Evolutionary conservation across 2,113 vertebrate genomes (phyloP), one percentile per base, ranked within the genome.

Genomic region (Conger conger): DNA sequence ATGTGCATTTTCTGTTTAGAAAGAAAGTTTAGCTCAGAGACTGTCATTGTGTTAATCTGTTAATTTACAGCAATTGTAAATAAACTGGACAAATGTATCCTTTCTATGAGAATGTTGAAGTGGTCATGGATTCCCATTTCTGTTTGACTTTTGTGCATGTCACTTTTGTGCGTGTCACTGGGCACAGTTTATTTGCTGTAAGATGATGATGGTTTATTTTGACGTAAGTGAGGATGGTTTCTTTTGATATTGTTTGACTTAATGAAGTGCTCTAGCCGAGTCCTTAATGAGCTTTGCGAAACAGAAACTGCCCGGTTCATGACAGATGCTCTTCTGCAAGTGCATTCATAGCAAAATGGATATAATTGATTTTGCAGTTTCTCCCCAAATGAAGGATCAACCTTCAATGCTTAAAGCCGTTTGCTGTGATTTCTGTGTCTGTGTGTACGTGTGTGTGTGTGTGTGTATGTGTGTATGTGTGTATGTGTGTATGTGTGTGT

Each of bases 211-310:
- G 45, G 45, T 50, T 50, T 50, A 50, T 50, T 50, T 50, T 50
- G 45, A 50, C 15, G 45, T 11, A 50, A 13, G 45, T 50, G 45
- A 50, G 1, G 45, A 50, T 50, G 45, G 18, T 20, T 3, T 23
- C 8, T 83, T 83, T 73, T 76, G 20, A 82, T 37, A 38, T 42
- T 73, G n/a, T 73, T 38, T 83, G 82, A 79, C 77, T 23, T 40
- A 76, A 7, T 82, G 30, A 30, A n/a, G n/a, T n/a, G n/a, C 18
- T 8, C 27, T n/a, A 23, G 3, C 37, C 35, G 8, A 27, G 63
- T 60, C 38, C 42, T 23, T 33, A 76, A 42, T 76, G 23, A 76
- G 60, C 38, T n/a, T 38, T 83, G 37, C 4, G 36, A 6, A 33
- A 23, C 5, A 36, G 35, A 30, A 40, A 16, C 57, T 30, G 23